phyloP scores from a whole-genome alignment of 2,797 vertebrate species.

The Cyprinella venusta region DNA sequence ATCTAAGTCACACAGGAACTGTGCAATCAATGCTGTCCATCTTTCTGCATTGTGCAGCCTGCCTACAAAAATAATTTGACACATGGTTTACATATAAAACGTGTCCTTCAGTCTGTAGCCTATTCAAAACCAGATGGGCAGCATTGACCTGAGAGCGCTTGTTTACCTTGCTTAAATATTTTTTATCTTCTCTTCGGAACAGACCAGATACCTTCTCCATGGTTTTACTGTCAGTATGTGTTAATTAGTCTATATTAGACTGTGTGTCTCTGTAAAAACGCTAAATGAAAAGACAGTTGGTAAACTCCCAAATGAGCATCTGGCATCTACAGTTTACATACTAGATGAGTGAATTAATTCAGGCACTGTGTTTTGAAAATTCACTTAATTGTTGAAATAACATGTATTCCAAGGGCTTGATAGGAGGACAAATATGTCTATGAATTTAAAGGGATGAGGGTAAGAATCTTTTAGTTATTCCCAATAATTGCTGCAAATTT shows the following conservation, averaged over 20 bases:
- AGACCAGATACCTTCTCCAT: slow-evolving; percentile 30
- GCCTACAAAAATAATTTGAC: slow-evolving; percentile 28
- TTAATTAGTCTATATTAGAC: slow-evolving; percentile 41
- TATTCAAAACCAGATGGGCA: slow-evolving; percentile 53
- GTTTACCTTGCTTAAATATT: slow-evolving; percentile 51
- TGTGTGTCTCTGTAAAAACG: slow-evolving; percentile 26
- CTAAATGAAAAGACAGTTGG: slow-evolving; percentile 48
- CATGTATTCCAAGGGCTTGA: background rate
- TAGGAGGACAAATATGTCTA: background rate
- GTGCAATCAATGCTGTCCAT: slow-evolving; percentile 51
- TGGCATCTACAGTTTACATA: slow-evolving; percentile 34
- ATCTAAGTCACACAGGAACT: slow-evolving; percentile 52
- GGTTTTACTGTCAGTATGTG: slow-evolving; percentile 36
- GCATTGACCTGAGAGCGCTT: slow-evolving; percentile 33
- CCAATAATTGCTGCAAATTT: background rate
- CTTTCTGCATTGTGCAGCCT: slow-evolving; percentile 7
- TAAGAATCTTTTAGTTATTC: background rate
- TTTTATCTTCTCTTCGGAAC: slow-evolving; percentile 29
- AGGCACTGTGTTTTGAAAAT: slow-evolving; percentile 41
- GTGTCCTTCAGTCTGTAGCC: slow-evolving; percentile 34
- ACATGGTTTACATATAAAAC: slow-evolving; percentile 38
- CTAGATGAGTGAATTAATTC: slow-evolving; percentile 38
- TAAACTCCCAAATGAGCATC: slow-evolving; percentile 42
- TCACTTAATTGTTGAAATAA: slow-evolving; percentile 15
- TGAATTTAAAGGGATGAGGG: background rate